phyloP scores from a whole-genome alignment of 2,888 invertebrate species.

The Epicampocera succincta region DNA sequence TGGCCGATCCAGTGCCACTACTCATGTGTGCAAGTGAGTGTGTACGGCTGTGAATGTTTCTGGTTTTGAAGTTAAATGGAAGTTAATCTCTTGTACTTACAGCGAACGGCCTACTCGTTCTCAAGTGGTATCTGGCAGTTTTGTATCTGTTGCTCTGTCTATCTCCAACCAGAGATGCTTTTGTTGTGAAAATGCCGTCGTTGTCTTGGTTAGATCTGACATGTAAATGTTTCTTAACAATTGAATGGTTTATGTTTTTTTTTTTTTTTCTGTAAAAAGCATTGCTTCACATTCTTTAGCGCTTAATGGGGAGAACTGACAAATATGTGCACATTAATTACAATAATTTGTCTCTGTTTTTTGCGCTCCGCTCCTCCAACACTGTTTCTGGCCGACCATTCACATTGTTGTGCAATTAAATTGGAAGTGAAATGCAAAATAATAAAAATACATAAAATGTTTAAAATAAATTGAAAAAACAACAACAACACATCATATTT shows the following conservation, averaged over 20 bases:
- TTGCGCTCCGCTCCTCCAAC: neutral
- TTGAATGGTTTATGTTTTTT: slow-evolving; percentile 18
- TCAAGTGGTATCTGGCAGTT: slow-evolving; percentile 30
- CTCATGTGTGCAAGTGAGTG: slow-evolving; percentile 4
- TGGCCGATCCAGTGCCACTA: slow-evolving; percentile 50
- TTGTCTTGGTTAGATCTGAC: slow-evolving; percentile 33
- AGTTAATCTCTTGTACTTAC: slow-evolving; percentile 9
- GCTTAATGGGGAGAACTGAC: slow-evolving; percentile 39
- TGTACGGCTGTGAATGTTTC: neutral
- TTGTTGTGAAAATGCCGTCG: slow-evolving; percentile 1
- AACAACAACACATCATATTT: slow-evolving; percentile 3
- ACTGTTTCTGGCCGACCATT: neutral
- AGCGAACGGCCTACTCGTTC: slow-evolving; percentile 41
- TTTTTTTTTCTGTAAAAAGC: slow-evolving; percentile 2
- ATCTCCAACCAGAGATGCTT: neutral
- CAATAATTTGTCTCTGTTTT: slow-evolving; percentile 49
- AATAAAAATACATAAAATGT: slow-evolving; percentile 41
- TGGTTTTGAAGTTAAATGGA: slow-evolving; percentile 33
- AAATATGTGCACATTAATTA: slow-evolving; percentile 48
- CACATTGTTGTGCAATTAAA: slow-evolving; percentile 44
- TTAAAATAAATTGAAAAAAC: slow-evolving; percentile 30
- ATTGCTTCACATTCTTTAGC: slow-evolving; percentile 45
- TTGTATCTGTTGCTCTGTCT: neutral
- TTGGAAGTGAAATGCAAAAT: slow-evolving; percentile 45
- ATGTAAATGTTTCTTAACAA: slow-evolving; percentile 51